Percentiles rank a stretch among this genome's conserved stretches.
phyloP scores from a whole-genome alignment of 2,797 vertebrate species.

The Echiichthys vipera region DNA sequence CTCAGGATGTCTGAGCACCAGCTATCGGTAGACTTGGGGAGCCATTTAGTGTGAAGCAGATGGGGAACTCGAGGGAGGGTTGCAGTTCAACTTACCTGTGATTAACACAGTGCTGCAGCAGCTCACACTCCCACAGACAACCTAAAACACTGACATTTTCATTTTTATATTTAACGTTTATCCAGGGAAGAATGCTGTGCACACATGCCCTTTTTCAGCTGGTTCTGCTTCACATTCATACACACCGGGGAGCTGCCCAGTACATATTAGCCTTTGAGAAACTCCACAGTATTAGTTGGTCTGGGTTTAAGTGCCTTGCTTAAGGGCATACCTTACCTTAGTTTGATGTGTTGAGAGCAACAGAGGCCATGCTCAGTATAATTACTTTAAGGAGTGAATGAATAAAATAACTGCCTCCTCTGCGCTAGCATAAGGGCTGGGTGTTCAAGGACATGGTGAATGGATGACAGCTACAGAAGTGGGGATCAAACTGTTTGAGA shows the following conservation, averaged over 20 bases:
- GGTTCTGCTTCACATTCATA: constrained; percentile 41
- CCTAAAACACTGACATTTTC: constrained; percentile 74
- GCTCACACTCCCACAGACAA: constrained; percentile 30
- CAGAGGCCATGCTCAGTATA: constrained; percentile 3
- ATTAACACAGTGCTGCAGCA: constrained; percentile 29
- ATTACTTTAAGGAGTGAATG: constrained; percentile 4
- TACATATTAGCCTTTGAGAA: constrained; percentile 53
- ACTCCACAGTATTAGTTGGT: constrained; percentile 17
- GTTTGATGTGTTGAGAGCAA: constrained; percentile 32
- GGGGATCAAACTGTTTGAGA: not conserved
- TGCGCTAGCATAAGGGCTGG: not conserved
- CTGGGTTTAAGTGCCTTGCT: constrained; percentile 60
- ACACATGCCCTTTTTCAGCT: constrained; percentile 75
- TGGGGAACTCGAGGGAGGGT: not conserved
- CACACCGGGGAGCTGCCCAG: constrained; percentile 55
- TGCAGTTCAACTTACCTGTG: constrained; percentile 35
- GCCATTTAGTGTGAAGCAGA: constrained; percentile 16
- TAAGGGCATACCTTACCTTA: constrained; percentile 35
- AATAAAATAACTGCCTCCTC: constrained; percentile 18
- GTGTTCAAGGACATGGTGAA: constrained; percentile 19
- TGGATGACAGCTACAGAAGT: not conserved
- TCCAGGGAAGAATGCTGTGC: constrained; percentile 64
- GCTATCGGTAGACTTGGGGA: not conserved
- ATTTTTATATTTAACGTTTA: constrained; percentile 72
- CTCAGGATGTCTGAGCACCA: not conserved